These are phyloP conservation scores for Brachyhypopomus gauderio DNA, from an alignment of 2,113 vertebrate species.

Conservation along the genomic window DNA sequence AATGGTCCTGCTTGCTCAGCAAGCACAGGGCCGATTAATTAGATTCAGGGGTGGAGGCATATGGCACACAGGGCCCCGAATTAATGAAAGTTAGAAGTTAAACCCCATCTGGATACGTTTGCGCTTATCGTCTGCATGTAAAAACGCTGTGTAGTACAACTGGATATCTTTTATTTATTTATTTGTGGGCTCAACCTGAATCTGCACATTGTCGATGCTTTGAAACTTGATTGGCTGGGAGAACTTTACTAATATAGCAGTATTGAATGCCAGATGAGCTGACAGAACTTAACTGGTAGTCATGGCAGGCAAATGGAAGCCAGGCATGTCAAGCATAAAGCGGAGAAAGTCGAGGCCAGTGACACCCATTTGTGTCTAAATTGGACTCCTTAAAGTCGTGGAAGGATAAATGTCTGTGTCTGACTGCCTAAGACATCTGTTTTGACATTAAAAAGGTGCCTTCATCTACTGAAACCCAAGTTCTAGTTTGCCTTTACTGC, in stretches of 20 bases:
- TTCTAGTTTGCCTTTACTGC: background rate
- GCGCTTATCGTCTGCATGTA: slow-evolving; percentile 4
- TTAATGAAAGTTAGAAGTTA: slow-evolving; percentile 50
- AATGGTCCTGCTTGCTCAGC: slow-evolving; percentile 43
- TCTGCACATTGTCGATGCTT: background rate
- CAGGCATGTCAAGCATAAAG: background rate
- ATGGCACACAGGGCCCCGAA: slow-evolving; percentile 6
- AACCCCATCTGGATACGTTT: slow-evolving; percentile 47
- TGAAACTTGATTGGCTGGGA: background rate
- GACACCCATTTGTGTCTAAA: background rate
- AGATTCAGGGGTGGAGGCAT: slow-evolving; percentile 27
- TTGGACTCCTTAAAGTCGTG: background rate
- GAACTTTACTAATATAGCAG: background rate
- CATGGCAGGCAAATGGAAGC: background rate
- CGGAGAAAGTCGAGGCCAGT: background rate
- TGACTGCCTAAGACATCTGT: background rate
- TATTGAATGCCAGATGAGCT: background rate
- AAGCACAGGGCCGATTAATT: slow-evolving; percentile 44
- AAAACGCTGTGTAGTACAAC: background rate
- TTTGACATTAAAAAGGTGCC: background rate
- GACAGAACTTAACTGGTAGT: background rate
- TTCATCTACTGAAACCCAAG: background rate
- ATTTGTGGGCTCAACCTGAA: background rate
- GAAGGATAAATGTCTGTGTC: background rate
- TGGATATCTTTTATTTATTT: background rate